Conservation (phyloP, 1,140 invertebrate genomes). For the Drosophila murphyi region DNA sequence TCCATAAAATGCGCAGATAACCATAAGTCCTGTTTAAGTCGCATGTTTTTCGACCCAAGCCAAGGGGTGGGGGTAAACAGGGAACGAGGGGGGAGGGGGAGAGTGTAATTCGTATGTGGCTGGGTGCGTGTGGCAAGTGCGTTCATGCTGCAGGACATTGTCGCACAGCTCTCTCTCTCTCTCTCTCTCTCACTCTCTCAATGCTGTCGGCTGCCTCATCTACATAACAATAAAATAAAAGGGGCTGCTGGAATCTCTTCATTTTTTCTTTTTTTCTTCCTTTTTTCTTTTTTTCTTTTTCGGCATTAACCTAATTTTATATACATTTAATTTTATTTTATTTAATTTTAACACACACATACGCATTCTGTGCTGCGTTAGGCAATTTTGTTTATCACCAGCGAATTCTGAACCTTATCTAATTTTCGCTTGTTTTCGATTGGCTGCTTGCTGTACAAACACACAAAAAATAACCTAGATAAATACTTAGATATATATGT, state of each 20-base stretch:
- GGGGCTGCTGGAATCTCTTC: conserved; percentile 28
- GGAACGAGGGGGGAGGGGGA: not conserved
- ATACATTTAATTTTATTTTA: conserved; percentile 81
- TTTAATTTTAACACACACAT: conserved; percentile 81
- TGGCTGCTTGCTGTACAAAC: not conserved
- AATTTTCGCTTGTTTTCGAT: not conserved
- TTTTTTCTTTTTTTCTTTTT: conserved; percentile 23
- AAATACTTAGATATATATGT: not conserved
- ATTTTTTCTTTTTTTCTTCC: conserved; percentile 5
- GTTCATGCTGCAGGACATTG: conserved; percentile 49
- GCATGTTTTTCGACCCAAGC: conserved; percentile 52
- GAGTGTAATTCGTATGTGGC: conserved; percentile 47
- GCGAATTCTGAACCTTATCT: not conserved
- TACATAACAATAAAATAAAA: conserved; percentile 84
- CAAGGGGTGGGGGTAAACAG: not conserved
- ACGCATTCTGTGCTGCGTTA: conserved; percentile 6
- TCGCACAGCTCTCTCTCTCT: conserved; percentile 17
- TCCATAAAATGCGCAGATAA: conserved; percentile 84
- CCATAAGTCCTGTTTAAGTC: conserved; percentile 84
- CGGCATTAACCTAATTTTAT: conserved; percentile 80
- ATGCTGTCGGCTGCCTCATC: conserved; percentile 63
- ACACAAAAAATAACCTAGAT: not conserved
- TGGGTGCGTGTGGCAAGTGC: conserved; percentile 56
- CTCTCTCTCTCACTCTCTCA: not conserved
- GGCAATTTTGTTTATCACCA: conserved; percentile 18